These are phyloP conservation scores for Megaceryle alcyon DNA, from an alignment of 2,797 vertebrate genomes.

Conservation along the genomic window DNA sequence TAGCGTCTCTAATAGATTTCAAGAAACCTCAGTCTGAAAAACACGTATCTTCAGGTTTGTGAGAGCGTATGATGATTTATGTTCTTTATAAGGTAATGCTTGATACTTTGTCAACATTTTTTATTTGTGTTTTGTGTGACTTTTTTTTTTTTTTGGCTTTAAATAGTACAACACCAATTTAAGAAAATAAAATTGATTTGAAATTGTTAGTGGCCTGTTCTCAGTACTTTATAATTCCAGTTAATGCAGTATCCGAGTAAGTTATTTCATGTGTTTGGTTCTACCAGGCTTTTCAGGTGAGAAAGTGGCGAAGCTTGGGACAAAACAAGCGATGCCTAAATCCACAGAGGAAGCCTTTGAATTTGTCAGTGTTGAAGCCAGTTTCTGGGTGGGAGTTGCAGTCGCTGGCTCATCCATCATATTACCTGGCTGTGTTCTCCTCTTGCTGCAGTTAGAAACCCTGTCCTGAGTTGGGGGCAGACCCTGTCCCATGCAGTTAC, in stretches of 20 bases:
- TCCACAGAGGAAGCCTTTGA: neutral
- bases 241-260: fast-evolving
- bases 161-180: conserved; percentile 71
- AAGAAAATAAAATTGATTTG: conserved; percentile 81
- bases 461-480: fast-evolving
- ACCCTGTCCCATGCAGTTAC: neutral
- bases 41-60: conserved; percentile 52
- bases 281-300: neutral
- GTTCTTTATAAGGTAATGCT: conserved; percentile 51
- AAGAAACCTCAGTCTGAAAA: conserved; percentile 47
- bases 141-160: conserved; percentile 62
- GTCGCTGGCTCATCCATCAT: neutral
- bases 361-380: neutral
- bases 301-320: neutral
- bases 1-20: conserved; percentile 47
- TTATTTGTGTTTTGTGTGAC: conserved; percentile 73
- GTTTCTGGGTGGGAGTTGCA: neutral
- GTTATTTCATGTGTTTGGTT: neutral
- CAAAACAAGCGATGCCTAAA: neutral
- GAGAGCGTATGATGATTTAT: conserved; percentile 41
- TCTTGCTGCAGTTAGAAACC: neutral
- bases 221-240: neutral
- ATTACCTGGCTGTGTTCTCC: fast-evolving
- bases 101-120: conserved; percentile 55
- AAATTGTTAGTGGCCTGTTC: conserved; percentile 55